Base-by-base conservation (phyloP, 1,140 invertebrate species). In the Macrotrachela quadricornifera region DNA sequence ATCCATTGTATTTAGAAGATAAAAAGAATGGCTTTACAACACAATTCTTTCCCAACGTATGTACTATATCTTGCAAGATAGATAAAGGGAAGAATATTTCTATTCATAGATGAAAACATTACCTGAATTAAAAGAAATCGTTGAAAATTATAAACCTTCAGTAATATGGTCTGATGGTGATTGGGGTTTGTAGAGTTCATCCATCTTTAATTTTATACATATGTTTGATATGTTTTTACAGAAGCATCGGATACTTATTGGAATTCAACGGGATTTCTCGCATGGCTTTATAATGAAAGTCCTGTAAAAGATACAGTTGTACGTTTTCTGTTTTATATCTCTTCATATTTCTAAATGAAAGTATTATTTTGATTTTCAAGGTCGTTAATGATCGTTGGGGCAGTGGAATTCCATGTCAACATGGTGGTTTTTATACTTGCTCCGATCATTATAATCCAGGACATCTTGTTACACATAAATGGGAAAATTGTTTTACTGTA, bases 121-220 rank as follows among this genome's bases (percentile, higher is more conserved):
- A 53, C 69, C 71, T 2, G 76, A 77, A 59, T 59, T 77, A 44
- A 65, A 71, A 48, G 75, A 77, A 58, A 58, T 77, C 56, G 74
- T 79, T 0, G 68, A 80, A 37, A 71, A 72, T 44, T 96, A 94
- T 64, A 66, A 81, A 56, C 88, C 90, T 0, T 83, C 87, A 50
- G 70, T 95, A 0, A 67, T 95, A 16, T 95, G 90, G 90, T 84
- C 85, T 0, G 87, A 94, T 68, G 87, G 88, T 0, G 74, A 77
- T 16, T 68, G 67, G 67, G 21, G 21, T 30, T 30, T 30, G 21
- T 30, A 30, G 21, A 30, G 8, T 30, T 4, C 8, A 30, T 30
- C 8, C 8, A 30, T 30, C 2, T 30, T 30, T 30, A 30, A 30
- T 30, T 8, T 8, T 4, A 4, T 30, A 4, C 21, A 2, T 30